These are phyloP conservation scores for Lycocorax pyrrhopterus DNA, from an alignment of 2,113 vertebrate genomes.

Conservation along the genomic window DNA sequence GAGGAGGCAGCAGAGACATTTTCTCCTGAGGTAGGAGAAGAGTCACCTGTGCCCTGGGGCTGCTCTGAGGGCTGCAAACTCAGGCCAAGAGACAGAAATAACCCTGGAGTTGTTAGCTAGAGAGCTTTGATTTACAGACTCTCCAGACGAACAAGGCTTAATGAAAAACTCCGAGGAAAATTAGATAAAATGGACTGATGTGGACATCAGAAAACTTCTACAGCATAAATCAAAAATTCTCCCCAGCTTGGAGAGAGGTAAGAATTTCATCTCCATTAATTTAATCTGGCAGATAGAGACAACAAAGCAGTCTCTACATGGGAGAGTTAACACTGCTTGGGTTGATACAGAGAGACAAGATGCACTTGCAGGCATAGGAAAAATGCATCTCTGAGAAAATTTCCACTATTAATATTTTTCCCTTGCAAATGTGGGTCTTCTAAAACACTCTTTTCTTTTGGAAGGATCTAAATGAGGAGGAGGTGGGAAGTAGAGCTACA, in stretches of 20 bases:
- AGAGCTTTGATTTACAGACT: neutral
- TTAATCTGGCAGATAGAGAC: neutral
- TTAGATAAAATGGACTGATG: neutral
- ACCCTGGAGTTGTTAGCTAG: neutral
- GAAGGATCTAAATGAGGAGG: conserved; percentile 41
- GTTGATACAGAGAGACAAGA: conserved; percentile 13
- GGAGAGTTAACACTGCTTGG: neutral
- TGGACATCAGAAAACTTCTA: neutral
- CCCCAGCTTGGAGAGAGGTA: neutral
- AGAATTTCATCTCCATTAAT: conserved; percentile 1
- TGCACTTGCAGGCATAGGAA: conserved; percentile 3
- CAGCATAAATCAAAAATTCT: neutral
- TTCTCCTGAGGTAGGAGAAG: neutral
- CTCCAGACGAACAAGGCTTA: neutral
- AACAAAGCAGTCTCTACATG: neutral
- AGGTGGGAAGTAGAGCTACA: conserved; percentile 44
- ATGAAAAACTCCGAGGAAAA: neutral
- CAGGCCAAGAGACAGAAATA: neutral
- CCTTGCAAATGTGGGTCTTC: conserved; percentile 45
- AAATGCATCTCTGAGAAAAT: conserved; percentile 5
- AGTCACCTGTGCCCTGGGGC: neutral
- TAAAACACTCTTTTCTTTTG: conserved; percentile 14
- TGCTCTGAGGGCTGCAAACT: neutral
- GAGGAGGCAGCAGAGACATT: neutral
- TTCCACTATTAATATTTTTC: conserved; percentile 44